Evolutionary conservation across 2,797 vertebrate species (phyloP), one percentile per base, ranked within the genome.

Genomic region (Sebastes dallii): DNA sequence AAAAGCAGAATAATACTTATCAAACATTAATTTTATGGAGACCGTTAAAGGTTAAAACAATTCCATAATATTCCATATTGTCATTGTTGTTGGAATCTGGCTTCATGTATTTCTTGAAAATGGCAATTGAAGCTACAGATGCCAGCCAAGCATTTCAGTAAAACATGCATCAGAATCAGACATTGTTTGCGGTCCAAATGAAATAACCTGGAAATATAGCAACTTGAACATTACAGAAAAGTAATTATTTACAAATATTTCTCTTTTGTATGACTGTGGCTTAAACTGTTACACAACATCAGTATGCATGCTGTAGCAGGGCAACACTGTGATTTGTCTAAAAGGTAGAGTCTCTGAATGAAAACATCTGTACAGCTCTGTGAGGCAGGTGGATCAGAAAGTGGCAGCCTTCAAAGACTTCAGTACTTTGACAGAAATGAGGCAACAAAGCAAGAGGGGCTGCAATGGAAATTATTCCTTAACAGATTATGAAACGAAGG

Each of bases 401-500:
- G 27, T 20, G 66, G 16, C 42, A 52, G 84, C 80, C 84, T 91
- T 87, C 73, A 85, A 84, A 90, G 79, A 80, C 50, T 70, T 81
- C 56, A 66, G 50, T 24, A 67, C 84, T 86, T 85, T 78, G 79
- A 81, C 84, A 75, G 72, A 86, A 88, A 87, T 67, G 75, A 88
- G 61, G 58, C 81, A 80, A 84, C 67, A 85, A 87, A 83, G 81
- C 64, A 81, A 70, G 72, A 75, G 79, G 52, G 70, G 78, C 75
- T 46, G 66, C 66, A 83, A 84, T 79, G 56, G 54, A 88, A 89
- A 89, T 80, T 77, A 75, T 88, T 90, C 74, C 84, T 86, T 85
- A 86, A 89, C 83, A 91, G 75, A 90, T 85, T 82, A 88, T 74
- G 66, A 89, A 88, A 89, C 81, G 74, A 86, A 64, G 80, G 75